Evolutionary conservation across 2,113 vertebrate species (phyloP), one percentile per base, ranked within the genome.

Genomic region (Pluvianellus socialis): DNA sequence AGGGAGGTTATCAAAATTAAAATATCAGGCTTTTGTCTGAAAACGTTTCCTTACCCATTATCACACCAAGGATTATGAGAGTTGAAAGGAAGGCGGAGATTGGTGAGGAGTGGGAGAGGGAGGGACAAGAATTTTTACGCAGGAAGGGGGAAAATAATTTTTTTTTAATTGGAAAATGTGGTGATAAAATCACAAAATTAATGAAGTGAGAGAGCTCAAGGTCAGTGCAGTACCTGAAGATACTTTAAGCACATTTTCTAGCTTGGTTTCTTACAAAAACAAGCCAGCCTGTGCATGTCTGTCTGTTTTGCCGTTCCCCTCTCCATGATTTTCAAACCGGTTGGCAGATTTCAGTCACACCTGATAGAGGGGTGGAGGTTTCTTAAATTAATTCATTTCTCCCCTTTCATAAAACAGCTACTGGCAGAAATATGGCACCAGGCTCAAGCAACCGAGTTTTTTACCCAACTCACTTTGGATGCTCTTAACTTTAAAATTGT

Each of bases 181-280:
- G 70, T 65, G 84, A 94, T 95, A 96, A 96, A 91, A 96, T 94
- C 91, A 91, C 58, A 87, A 68, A 91, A 92, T 87, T 96, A 97
- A 94, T 89, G 76, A 90, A 89, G 40, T 65, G 52, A 47, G 61
- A 83, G 61, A 94, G 38, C 73, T 94, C 92, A 91, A 96, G 86
- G 91, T 93, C 89, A 92, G 24, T 58, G 62, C 79, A 61, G 52
- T 61, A 95, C 10, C 44, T 12, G 7, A 68, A 75, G 49, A 84
- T 58, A 87, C 44, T 84, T 91, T 45, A 79, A 70, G 77, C 27
- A 84, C 30, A 38, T 40, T 86, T 84, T 86, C 35, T 88, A 52
- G 8, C 61, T 81, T 33, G 8, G 47, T 84, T 94, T 79, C 74
- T 91, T 79, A 66, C 0, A 0, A 88, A 92, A 90, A 56, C 26